phyloP scores from a whole-genome alignment of 1,140 invertebrate species.

The Elymnias hypermnestra region DNA sequence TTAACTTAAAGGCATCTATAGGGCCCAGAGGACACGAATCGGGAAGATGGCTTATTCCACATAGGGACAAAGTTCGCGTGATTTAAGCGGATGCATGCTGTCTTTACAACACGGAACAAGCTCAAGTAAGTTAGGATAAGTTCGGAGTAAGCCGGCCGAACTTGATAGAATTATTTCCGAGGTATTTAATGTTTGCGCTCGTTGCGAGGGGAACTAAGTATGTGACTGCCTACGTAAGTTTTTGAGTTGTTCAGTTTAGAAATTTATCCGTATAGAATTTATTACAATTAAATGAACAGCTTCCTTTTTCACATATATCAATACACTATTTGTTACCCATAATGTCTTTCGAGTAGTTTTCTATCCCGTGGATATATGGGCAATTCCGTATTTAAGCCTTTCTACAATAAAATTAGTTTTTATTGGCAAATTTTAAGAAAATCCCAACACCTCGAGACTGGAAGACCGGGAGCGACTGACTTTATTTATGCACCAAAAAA shows the following conservation, averaged over 20 bases:
- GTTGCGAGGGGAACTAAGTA: not conserved
- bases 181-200: conserved; percentile 16
- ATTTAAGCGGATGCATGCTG: conserved; percentile 19
- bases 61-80: conserved; percentile 12
- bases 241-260: not conserved
- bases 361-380: too few species aligned
- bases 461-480: too few species aligned
- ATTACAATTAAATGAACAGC: too few species aligned
- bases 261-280: too few species aligned
- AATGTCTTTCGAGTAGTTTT: too few species aligned
- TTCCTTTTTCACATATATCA: too few species aligned
- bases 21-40: conserved; percentile 8
- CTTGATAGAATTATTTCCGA: conserved; percentile 15
- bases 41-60: conserved; percentile 13
- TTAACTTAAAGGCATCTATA: not conserved
- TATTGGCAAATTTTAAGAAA: too few species aligned
- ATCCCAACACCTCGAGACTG: too few species aligned
- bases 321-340: too few species aligned
- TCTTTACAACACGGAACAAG: conserved; percentile 6
- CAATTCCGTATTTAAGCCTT: too few species aligned
- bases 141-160: conserved; percentile 12
- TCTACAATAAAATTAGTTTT: too few species aligned
- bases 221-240: not conserved
- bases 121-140: conserved; percentile 15
- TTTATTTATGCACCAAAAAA: too few species aligned